These are phyloP conservation scores for Strongylocentrotus purpuratus DNA, from an alignment of 35 echinoderm and acorn worm species.

Conservation along the genomic window DNA sequence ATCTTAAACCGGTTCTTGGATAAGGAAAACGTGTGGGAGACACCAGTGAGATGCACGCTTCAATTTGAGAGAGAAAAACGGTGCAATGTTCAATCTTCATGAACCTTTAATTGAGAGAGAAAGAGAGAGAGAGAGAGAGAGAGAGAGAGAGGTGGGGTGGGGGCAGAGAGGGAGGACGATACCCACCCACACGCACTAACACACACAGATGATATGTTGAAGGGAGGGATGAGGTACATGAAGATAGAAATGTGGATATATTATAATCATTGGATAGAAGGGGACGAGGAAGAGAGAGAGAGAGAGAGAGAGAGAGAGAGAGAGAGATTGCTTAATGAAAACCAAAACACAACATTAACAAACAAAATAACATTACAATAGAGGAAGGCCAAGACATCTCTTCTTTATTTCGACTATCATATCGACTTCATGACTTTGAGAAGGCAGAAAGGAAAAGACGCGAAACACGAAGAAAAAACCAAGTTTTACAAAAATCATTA, in stretches of 20 bases:
- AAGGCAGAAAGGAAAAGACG: not conserved
- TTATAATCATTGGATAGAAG: not conserved
- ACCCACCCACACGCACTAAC: not conserved
- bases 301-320: not conserved
- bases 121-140: not conserved
- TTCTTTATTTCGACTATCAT: not conserved
- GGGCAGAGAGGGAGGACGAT: no score
- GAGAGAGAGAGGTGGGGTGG: not conserved
- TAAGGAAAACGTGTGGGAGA: not conserved
- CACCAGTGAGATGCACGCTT: not conserved
- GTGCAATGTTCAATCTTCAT: not conserved
- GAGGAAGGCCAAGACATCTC: not conserved
- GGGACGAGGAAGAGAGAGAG: not conserved
- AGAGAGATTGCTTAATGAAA: not conserved
- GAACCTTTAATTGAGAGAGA: not conserved
- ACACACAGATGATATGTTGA: not conserved
- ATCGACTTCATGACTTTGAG: not conserved
- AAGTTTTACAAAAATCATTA: not conserved
- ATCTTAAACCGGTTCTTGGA: not conserved
- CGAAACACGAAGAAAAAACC: not conserved
- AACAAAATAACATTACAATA: not conserved
- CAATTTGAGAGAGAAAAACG: not conserved
- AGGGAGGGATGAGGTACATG: not conserved
- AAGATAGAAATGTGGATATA: no score
- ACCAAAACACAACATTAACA: not conserved